phyloP scores from a whole-genome alignment of 2,797 vertebrate genomes.

The Channa striata region DNA sequence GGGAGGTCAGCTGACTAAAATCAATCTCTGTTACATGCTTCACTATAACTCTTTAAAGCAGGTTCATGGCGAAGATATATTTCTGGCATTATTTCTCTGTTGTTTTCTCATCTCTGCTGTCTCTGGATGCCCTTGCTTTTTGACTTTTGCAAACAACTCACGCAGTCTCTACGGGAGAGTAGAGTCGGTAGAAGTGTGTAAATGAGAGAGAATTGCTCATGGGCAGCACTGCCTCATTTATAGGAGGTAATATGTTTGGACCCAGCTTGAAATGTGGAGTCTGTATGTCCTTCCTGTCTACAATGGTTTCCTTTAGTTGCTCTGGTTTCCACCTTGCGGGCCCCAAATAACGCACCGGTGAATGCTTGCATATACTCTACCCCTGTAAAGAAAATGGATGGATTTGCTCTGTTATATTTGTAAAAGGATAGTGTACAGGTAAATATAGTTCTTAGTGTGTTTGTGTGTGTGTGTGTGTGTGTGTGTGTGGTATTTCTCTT shows the following conservation, averaged over 20 bases:
- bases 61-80: constrained; percentile 70
- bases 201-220: constrained; percentile 37
- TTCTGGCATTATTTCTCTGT: constrained; percentile 49
- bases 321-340: constrained; percentile 7
- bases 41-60: constrained; percentile 74
- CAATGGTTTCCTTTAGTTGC: background rate
- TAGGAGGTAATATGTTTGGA: background rate
- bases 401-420: constrained; percentile 5
- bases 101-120: constrained; percentile 50
- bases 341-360: constrained; percentile 4
- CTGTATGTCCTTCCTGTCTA: background rate
- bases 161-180: constrained; percentile 18
- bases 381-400: background rate
- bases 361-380: background rate
- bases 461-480: too few relatives aligned
- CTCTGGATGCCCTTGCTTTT: constrained; percentile 53
- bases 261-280: constrained; percentile 16
- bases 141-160: constrained; percentile 26
- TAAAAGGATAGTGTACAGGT: background rate
- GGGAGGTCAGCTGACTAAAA: constrained; percentile 78
- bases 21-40: constrained; percentile 75
- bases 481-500: background rate
- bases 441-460: background rate
- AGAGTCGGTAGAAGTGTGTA: constrained; percentile 28
- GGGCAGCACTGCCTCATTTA: background rate